phyloP scores from a whole-genome alignment of 2,888 invertebrate species.

The Lysandra coridon region DNA sequence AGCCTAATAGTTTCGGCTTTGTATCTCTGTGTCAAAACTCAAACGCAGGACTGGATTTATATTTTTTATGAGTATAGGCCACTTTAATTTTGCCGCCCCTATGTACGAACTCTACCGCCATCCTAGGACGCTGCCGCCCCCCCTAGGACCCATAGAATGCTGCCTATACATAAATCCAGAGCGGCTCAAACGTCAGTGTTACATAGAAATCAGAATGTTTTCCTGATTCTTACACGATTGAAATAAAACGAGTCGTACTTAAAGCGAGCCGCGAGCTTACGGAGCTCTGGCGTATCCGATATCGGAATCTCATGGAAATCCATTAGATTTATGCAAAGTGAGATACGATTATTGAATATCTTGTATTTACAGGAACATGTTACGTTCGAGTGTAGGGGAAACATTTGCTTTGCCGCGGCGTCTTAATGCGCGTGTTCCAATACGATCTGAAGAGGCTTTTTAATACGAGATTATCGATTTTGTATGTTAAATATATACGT shows the following conservation, averaged over 20 bases:
- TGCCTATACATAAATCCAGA: too few species aligned
- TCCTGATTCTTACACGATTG: slow-evolving; percentile 16
- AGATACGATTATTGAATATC: slow-evolving; percentile 34
- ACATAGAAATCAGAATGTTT: neutral
- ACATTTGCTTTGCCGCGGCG: slow-evolving; percentile 27
- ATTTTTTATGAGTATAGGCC: too few species aligned
- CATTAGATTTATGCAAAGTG: slow-evolving; percentile 33
- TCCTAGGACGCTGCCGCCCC: too few species aligned
- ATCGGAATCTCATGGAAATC: slow-evolving; percentile 28
- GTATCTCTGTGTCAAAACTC: too few species aligned
- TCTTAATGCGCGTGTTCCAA: slow-evolving; percentile 26
- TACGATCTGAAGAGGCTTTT: slow-evolving; percentile 21
- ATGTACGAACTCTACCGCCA: too few species aligned
- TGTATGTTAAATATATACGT: neutral
- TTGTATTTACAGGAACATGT: slow-evolving; percentile 31
- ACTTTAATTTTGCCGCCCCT: too few species aligned
- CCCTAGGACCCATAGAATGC: too few species aligned
- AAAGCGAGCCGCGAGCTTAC: slow-evolving; percentile 29
- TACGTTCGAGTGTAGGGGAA: slow-evolving; percentile 31
- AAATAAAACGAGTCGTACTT: slow-evolving; percentile 27
- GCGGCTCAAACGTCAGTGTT: neutral
- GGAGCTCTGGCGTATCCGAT: slow-evolving; percentile 29
- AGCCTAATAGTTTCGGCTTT: too few species aligned
- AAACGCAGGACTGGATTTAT: too few species aligned
- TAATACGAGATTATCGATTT: neutral